Conservation (phyloP, 2,888 invertebrate genomes). For the Caenorhabditis drosophilae region DNA sequence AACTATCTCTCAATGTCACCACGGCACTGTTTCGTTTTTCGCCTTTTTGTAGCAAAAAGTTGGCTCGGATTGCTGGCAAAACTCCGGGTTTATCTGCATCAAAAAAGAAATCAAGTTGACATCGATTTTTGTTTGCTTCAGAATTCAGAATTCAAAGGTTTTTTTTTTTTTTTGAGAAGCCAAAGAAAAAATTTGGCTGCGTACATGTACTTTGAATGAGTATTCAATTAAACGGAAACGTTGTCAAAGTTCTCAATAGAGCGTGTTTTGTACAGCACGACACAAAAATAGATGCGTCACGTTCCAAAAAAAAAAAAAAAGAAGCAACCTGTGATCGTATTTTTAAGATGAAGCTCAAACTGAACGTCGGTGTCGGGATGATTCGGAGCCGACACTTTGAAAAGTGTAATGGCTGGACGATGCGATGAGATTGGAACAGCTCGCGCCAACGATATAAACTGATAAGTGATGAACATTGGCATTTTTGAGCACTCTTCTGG, state of each 20-base stretch:
- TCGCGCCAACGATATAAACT: slow-evolving; percentile 89
- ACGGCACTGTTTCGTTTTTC: slow-evolving; percentile 70
- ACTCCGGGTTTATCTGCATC: slow-evolving; percentile 62
- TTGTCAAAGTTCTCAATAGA: too few relatives aligned
- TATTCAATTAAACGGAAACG: too few relatives aligned
- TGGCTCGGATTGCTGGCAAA: slow-evolving; percentile 66
- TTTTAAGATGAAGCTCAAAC: slow-evolving; percentile 70
- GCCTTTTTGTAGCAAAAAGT: slow-evolving; percentile 71
- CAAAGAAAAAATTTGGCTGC: too few relatives aligned
- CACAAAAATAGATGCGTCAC: too few relatives aligned
- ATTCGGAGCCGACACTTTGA: slow-evolving; percentile 70
- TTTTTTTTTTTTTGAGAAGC: too few relatives aligned
- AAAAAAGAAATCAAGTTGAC: too few relatives aligned
- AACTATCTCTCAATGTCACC: slow-evolving; percentile 69
- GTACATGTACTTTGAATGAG: too few relatives aligned
- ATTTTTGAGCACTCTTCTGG: slow-evolving; percentile 70
- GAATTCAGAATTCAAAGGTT: neutral
- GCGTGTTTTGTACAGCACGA: too few relatives aligned
- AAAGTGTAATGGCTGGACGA: slow-evolving; percentile 84
- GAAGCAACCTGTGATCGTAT: slow-evolving; percentile 63
- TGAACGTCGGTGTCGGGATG: slow-evolving; percentile 68
- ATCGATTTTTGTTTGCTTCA: too few relatives aligned
- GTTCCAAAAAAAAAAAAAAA: too few relatives aligned
- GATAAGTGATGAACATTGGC: slow-evolving; percentile 86
- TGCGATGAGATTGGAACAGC: slow-evolving; percentile 74